A percentile compares a stretch with the other conserved stretches of the same genome.
These are phyloP conservation scores for Tauraco hartlaubi DNA, from an alignment of 2,797 vertebrate genomes.

Conservation along the genomic window DNA sequence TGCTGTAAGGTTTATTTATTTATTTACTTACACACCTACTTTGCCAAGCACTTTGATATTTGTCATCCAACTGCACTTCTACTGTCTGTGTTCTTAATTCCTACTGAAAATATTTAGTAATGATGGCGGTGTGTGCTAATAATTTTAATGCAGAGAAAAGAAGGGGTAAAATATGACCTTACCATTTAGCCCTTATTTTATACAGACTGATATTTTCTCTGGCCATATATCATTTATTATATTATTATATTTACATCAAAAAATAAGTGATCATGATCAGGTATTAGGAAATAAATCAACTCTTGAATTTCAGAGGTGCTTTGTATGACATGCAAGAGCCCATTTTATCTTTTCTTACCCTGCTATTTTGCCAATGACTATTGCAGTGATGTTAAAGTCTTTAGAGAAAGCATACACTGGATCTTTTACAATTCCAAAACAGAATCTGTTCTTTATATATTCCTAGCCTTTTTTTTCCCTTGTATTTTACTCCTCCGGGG, in stretches of 20 bases:
- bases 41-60: background rate
- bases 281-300: constrained; percentile 44
- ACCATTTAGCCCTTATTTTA: background rate
- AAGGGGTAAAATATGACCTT: background rate
- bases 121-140: background rate
- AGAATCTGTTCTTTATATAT: background rate
- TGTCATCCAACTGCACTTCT: background rate
- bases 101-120: background rate
- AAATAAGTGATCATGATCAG: background rate
- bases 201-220: constrained; percentile 5
- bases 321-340: background rate
- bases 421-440: background rate
- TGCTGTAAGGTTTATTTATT: background rate
- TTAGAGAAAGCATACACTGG: background rate
- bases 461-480: background rate
- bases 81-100: background rate
- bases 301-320: constrained; percentile 10
- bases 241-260: constrained; percentile 38
- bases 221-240: constrained; percentile 3
- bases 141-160: background rate
- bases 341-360: constrained; percentile 11
- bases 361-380: constrained; percentile 6
- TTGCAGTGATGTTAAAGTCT: background rate
- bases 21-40: background rate
- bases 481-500: background rate